Conservation (phyloP, 2,888 invertebrate species). For the Amiota minor region DNA sequence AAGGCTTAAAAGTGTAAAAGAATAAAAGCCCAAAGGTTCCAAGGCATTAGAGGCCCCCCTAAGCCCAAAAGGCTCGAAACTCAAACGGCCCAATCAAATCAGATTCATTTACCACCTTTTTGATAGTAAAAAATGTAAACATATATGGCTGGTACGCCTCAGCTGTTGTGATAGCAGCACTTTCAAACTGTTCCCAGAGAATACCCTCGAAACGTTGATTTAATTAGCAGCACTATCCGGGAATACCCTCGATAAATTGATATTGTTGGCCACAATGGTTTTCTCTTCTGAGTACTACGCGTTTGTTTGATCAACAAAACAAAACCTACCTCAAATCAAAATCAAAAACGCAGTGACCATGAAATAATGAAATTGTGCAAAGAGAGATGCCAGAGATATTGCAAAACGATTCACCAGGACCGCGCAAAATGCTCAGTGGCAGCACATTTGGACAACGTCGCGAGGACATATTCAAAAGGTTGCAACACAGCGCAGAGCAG, state of each 20-base stretch:
- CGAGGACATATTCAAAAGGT: slow-evolving; percentile 67
- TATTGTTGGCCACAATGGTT: not conserved
- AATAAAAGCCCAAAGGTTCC: no score
- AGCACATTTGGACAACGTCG: slow-evolving; percentile 61
- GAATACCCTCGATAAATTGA: not conserved
- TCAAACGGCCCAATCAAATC: no score
- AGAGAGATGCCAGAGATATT: slow-evolving; percentile 49
- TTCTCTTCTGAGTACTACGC: not conserved
- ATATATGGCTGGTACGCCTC: no score
- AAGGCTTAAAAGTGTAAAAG: no score
- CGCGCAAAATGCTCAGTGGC: slow-evolving; percentile 50
- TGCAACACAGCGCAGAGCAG: slow-evolving; percentile 63
- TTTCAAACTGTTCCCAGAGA: no score
- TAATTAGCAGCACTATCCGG: no score
- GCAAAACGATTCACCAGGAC: slow-evolving; percentile 30
- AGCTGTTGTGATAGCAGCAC: no score
- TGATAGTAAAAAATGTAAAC: no score
- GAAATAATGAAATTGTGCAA: slow-evolving; percentile 8
- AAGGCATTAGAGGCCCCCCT: no score
- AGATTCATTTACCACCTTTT: no score
- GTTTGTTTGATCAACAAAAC: not conserved
- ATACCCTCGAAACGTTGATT: no score
- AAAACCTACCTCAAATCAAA: not conserved
- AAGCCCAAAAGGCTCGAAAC: no score
- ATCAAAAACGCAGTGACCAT: slow-evolving; percentile 3